Evolutionary conservation across 2,888 invertebrate genomes (phyloP), one percentile per base, ranked within the genome.

Genomic region (Lepas anatifera): DNA sequence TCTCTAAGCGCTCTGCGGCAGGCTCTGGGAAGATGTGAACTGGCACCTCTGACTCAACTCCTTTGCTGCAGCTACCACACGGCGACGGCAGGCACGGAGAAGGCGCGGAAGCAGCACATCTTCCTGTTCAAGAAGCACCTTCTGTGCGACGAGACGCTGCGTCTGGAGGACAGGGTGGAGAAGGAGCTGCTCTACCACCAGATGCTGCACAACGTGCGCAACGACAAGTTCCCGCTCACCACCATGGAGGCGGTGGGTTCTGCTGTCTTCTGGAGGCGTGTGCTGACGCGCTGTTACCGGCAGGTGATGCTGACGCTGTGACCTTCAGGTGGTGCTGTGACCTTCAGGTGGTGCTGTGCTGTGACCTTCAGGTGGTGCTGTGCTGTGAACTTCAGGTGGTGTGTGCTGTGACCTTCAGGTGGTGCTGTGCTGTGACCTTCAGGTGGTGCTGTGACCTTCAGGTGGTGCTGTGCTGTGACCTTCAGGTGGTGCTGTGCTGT

Each of bases 111-210:
- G 37, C 76, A 76, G 48, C 77, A 77, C 64, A 76, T 74, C 48
- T 76, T 77, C 69, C 69, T 89, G 35, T 89, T 90, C 77, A 89
- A 90, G 81, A 92, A 92, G 80, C 90, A 92, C 78, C 80, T 92
- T 72, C 90, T 91, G 80, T 84, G 90, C 75, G 89, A 90, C 78
- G 86, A 87, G 64, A 91, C 86, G 76, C 86, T 90, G 78, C 89
- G 91, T 79, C 80, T 89, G 70, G 85, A 85, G 72, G 91, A 92
- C 81, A 89, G 90, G 0, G 93, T 96, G 0, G 96, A 96, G 79
- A 94, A 95, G 81, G 95, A 96, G 80, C 82, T 96, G 52, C 81
- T 96, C 43, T 95, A 95, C 80, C 94, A 95, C 82, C 96, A 96
- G 81, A 89, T 95, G 68, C 82, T 96, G 72, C 92, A 95, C 78